phyloP scores from a whole-genome alignment of 2,113 vertebrate genomes.

The Dromaius novaehollandiae region DNA sequence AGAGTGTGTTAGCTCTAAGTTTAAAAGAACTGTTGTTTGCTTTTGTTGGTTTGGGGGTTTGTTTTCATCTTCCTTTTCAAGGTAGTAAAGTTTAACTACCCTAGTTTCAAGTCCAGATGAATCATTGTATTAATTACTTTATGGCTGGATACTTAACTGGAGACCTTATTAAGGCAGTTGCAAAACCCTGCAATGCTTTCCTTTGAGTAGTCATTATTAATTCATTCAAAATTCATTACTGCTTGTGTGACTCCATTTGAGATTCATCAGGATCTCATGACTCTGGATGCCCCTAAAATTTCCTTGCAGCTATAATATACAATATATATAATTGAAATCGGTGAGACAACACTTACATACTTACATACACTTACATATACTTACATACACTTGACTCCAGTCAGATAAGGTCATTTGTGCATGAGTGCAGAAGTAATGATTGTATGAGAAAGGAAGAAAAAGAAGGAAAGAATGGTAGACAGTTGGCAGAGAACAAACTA shows the following conservation, averaged over 20 bases:
- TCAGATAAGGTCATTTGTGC: neutral
- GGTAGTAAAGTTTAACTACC: neutral
- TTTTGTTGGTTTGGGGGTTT: neutral
- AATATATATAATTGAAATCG: neutral
- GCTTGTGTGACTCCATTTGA: neutral
- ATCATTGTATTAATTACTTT: neutral
- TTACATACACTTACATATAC: neutral
- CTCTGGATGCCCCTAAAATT: neutral
- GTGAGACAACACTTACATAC: too few species aligned
- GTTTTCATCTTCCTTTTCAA: neutral
- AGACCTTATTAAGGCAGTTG: neutral
- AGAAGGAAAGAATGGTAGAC: neutral
- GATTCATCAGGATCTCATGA: neutral
- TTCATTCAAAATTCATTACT: conserved; percentile 6
- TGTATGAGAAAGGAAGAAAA: neutral
- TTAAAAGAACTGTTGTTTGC: accelerated
- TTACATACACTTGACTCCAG: neutral
- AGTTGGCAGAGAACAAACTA: neutral
- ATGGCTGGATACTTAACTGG: neutral
- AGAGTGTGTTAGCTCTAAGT: neutral
- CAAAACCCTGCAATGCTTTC: neutral
- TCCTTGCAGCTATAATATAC: neutral
- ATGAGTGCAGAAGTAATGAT: neutral
- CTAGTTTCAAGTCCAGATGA: neutral
- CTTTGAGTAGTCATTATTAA: neutral